Conservation (phyloP, 35 echinoderm and acorn worm species). For the Antedon bifida region DNA sequence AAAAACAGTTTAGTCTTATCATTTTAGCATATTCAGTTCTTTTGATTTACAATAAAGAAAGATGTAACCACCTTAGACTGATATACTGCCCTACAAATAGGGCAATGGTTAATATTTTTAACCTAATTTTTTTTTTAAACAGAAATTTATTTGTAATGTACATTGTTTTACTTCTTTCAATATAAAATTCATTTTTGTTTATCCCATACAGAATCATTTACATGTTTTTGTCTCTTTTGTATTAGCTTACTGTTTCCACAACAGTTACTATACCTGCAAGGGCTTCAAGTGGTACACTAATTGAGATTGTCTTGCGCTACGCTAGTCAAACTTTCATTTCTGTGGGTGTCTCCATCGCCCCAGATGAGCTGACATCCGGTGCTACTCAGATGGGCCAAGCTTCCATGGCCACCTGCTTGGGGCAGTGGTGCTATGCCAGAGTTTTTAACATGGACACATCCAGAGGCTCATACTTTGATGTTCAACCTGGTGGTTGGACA, state of each 20-base stretch:
- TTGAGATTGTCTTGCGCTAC: slow-evolving; percentile 43
- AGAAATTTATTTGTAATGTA: no score
- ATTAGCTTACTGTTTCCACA: slow-evolving; percentile 37
- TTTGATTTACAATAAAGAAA: no score
- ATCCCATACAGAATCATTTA: no score
- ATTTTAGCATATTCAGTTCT: no score
- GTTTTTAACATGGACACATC: slow-evolving; percentile 12
- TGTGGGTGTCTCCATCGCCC: slow-evolving; percentile 50
- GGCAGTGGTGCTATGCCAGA: slow-evolving; percentile 42
- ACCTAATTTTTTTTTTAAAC: no score
- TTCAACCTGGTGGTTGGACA: slow-evolving; percentile 43
- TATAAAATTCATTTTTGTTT: no score
- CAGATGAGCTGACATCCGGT: slow-evolving; percentile 11
- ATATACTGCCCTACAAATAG: no score
- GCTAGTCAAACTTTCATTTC: slow-evolving; percentile 32
- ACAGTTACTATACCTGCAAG: slow-evolving; percentile 42
- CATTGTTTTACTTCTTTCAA: no score
- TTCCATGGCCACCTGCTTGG: slow-evolving; percentile 26
- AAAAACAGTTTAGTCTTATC: no score
- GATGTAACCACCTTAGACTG: no score
- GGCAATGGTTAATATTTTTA: no score
- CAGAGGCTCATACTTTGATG: slow-evolving; percentile 8
- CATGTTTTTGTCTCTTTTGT: no score
- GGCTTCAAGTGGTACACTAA: slow-evolving; percentile 32
- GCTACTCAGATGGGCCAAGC: slow-evolving; percentile 11